phyloP scores from a whole-genome alignment of 2,888 invertebrate species.

The Drosophila affinis region DNA sequence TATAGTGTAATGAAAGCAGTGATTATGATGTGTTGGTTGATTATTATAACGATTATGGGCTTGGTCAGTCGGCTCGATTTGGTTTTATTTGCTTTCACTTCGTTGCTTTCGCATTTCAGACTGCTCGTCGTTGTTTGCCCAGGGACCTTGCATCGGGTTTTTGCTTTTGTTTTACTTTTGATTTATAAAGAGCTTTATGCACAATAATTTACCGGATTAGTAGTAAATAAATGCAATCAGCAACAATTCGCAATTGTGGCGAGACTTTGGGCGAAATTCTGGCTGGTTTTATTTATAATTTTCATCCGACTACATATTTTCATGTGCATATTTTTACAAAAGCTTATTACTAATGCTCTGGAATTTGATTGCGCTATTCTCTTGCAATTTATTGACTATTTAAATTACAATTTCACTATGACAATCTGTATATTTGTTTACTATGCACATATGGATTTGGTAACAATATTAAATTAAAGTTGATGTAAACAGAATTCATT shows the following conservation, averaged over 20 bases:
- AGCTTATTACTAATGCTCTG: background rate
- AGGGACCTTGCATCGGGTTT: conserved; percentile 1
- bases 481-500: background rate
- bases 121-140: conserved; percentile 7
- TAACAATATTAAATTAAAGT: background rate
- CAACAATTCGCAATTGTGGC: conserved; percentile 6
- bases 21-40: conserved; percentile 68
- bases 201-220: conserved; percentile 40
- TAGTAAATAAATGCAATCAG: conserved; percentile 29
- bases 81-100: conserved; percentile 47
- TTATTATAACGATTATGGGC: conserved; percentile 55
- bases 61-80: conserved; percentile 45
- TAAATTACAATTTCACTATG: background rate
- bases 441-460: background rate
- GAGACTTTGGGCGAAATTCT: background rate
- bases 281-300: conserved; percentile 1
- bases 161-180: conserved; percentile 19
- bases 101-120: conserved; percentile 14
- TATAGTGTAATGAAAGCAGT: conserved; percentile 68
- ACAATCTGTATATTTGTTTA: too few relatives aligned
- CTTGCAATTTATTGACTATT: background rate
- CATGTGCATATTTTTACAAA: background rate
- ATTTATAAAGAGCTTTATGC: conserved; percentile 23
- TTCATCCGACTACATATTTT: conserved; percentile 10
- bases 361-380: background rate